A percentile compares a stretch with the other conserved stretches of the same genome.
phyloP scores from a whole-genome alignment of 2,113 vertebrate species.

The Desmodus rotundus region DNA sequence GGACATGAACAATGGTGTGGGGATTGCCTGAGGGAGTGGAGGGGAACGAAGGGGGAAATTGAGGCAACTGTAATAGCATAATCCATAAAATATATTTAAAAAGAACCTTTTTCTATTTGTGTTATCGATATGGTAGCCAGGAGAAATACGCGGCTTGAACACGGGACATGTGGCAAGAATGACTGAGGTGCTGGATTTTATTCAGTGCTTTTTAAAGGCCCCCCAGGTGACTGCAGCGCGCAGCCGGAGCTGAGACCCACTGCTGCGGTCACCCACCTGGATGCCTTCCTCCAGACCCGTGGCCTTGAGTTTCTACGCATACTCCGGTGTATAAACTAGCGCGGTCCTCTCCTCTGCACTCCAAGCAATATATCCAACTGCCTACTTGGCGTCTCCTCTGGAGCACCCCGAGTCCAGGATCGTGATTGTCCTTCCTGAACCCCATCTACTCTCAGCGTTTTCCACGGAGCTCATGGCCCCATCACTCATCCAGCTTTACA shows the following conservation, averaged over 20 bases:
- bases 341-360: neutral
- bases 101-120: too few relatives aligned
- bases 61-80: too few relatives aligned
- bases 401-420: neutral
- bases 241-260: neutral
- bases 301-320: neutral
- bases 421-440: neutral
- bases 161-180: neutral
- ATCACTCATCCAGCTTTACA: neutral
- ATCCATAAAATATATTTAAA: too few relatives aligned
- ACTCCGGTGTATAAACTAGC: neutral
- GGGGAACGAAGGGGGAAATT: too few relatives aligned
- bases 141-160: neutral
- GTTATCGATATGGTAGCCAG: neutral
- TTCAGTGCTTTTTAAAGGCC: neutral
- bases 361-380: neutral
- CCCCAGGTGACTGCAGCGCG: neutral
- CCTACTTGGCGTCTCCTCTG: neutral
- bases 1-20: too few relatives aligned
- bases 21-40: too few relatives aligned
- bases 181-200: neutral
- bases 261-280: neutral
- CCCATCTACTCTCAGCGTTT: neutral
- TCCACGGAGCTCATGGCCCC: neutral
- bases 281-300: neutral